Base-by-base conservation (phyloP, 1,140 invertebrate genomes). In the Diploscapter pachys region DNA sequence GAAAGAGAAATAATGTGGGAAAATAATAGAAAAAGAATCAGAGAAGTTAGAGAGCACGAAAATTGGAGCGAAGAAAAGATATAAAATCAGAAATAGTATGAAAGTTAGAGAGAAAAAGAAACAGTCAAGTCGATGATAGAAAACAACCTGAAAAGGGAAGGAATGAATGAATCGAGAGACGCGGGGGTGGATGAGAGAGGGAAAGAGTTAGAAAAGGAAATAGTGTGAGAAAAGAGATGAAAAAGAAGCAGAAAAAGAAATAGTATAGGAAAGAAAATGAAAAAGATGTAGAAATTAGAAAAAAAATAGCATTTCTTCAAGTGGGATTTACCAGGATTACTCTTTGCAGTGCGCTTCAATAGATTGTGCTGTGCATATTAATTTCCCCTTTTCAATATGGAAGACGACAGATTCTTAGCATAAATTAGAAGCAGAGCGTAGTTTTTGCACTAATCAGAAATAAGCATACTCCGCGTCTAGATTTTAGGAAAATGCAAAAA, bases 161-260 rank as follows among this genome's bases (percentile, higher is more conserved):
- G 31, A 59, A 31, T 11, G 57, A 59, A 59, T 11, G 57, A 59
- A 0, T 11, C 9, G 31, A 31, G 9, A 31, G 31, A 59, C 9
- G 57, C 9, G 57, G 31, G 31, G 31, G 57, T 11, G 57, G 31
- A 31, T 11, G 31, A 59, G 57, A 59, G 57, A 59, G 57, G 31
- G n/a, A n/a, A n/a, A 59, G 57, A 59, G n/a, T 9, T 8, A 59
- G 57, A 59, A 59, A 70, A 8, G 9, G 68, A 70, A 62, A 71
- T 9, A 70, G 68, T n/a, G 48, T 9, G 9, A 9, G 63, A 9
- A 49, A 9, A 48, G 9, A 59, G 31, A 31, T 59, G 57, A 59
- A 59, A 59, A 31, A 59, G 57, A 59, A 59, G 31, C 9, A 59
- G 57, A 59, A 31, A 59, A 59, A 59, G 57, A 59, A 31, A 59